phyloP scores from a whole-genome alignment of 2,113 vertebrate genomes.

The Chelonoidis abingdonii region DNA sequence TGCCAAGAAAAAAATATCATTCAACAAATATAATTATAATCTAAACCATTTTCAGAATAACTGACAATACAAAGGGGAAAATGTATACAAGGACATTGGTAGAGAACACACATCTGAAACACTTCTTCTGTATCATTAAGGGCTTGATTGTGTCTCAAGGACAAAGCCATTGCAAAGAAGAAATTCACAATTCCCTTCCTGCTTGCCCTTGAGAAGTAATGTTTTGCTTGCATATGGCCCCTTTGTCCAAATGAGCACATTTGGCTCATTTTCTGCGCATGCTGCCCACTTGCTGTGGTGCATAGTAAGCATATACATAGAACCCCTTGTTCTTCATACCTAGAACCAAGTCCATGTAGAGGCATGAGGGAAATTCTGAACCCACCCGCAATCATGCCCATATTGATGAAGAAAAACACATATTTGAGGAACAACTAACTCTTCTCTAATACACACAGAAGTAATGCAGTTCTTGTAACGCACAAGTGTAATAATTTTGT shows the following conservation, averaged over 20 bases:
- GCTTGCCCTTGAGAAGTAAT: not conserved
- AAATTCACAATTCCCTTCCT: not conserved
- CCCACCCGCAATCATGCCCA: not conserved
- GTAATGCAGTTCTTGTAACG: not conserved
- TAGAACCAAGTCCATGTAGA: not conserved
- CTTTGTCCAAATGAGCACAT: not conserved
- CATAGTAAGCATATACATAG: not conserved
- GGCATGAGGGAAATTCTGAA: not conserved
- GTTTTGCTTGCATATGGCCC: not conserved
- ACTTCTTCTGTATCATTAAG: not conserved
- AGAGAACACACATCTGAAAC: not conserved
- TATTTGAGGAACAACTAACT: not conserved
- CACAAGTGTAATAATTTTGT: not conserved
- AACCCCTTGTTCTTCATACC: not conserved
- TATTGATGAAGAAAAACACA: not conserved
- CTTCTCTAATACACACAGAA: not conserved
- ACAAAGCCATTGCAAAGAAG: not conserved
- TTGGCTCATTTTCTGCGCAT: not conserved
- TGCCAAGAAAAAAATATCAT: not conserved
- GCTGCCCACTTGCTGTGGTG: not conserved
- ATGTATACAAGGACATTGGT: rapidly evolving
- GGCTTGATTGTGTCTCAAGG: not conserved
- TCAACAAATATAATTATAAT: not conserved
- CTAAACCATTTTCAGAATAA: not conserved
- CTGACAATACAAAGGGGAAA: not conserved